Percentiles rank a stretch among this genome's conserved stretches.
Conservation (phyloP, 2,113 vertebrate species). For the Uropsilus gracilis region DNA sequence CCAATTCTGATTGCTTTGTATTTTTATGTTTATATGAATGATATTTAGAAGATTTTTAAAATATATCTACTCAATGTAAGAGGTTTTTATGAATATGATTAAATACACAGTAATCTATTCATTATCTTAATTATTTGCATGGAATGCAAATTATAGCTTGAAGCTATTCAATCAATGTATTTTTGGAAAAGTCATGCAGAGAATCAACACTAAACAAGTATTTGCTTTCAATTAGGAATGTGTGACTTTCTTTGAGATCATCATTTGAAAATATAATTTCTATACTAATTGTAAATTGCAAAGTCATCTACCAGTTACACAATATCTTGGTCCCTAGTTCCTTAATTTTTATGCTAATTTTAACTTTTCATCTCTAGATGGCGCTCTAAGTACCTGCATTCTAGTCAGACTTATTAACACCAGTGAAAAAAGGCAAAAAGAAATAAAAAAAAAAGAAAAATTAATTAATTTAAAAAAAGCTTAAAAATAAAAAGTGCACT, state of each 20-base stretch:
- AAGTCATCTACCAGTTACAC: conserved; percentile 56
- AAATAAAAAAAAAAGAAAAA: too few species aligned
- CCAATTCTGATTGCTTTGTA: conserved; percentile 51
- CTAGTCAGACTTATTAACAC: not conserved
- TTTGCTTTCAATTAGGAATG: conserved; percentile 79
- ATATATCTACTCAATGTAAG: conserved; percentile 68
- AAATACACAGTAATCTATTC: conserved; percentile 73
- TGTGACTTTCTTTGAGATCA: conserved; percentile 67
- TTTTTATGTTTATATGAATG: conserved; percentile 72
- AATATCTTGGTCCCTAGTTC: not conserved
- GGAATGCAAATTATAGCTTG: conserved; percentile 75
- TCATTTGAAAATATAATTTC: conserved; percentile 78
- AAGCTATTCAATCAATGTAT: conserved; percentile 73
- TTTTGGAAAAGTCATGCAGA: conserved; percentile 76
- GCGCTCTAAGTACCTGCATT: conserved; percentile 84
- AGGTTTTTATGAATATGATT: conserved; percentile 75
- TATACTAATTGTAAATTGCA: conserved; percentile 69
- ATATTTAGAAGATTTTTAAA: conserved; percentile 71
- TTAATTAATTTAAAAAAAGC: too few species aligned
- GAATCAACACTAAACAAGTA: conserved; percentile 78
- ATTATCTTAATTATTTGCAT: conserved; percentile 81
- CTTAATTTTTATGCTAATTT: conserved; percentile 45
- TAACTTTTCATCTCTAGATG: conserved; percentile 86
- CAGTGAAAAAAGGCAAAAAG: conserved; percentile 50
- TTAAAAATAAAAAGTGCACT: conserved; percentile 18